Base-by-base conservation (phyloP, 2,113 vertebrate genomes). In the Arvicanthis niloticus region DNA sequence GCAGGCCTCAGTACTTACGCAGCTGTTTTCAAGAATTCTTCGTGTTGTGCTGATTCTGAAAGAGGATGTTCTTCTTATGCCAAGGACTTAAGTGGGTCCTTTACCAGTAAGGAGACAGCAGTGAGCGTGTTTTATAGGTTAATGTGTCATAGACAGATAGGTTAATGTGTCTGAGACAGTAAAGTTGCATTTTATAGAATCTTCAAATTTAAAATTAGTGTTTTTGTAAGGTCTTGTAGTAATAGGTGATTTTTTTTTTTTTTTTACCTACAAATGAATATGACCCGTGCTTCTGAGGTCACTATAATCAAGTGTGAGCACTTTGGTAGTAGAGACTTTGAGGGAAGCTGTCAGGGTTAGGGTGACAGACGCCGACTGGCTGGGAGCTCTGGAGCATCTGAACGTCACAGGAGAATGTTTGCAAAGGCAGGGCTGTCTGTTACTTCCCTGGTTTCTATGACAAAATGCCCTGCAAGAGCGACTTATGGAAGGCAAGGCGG, bases 171-270 rank as follows among this genome's bases (percentile, higher is more conserved):
- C n/a, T 78, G 24, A 92, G 91, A 72, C 60, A 31, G 73, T n/a
- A 68, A 87, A 91, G 24, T 88, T 53, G 88, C 31, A 40, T 2
- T 31, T 68, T 34, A 85, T 37, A 87, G 93, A 67, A 73, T 82
- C 9, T 5, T 76, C 8, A 73, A 73, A 42, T 90, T 91, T 58
- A 78, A 91, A 91, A 17, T 80, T 75, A 40, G 29, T 75, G 53
- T 88, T 67, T 90, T 51, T 24, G 42, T 72, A 62, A 60, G 75
- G 13, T 7, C 11, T n/a, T 13, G 17, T 48, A 94, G 89, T 29
- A 58, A 37, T 8, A 42, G 73, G 62, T 93, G 21, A 56, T 94
- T 85, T 90, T 95, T 75, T 62, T 94, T 85, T 90, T 95, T 75
- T 62, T 62, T 89, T 95, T 62, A 42, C 60, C 37, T 84, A 67